Evolutionary conservation across 2,888 invertebrate genomes (phyloP).

Genomic region (Antheraea yamamai): DNA sequence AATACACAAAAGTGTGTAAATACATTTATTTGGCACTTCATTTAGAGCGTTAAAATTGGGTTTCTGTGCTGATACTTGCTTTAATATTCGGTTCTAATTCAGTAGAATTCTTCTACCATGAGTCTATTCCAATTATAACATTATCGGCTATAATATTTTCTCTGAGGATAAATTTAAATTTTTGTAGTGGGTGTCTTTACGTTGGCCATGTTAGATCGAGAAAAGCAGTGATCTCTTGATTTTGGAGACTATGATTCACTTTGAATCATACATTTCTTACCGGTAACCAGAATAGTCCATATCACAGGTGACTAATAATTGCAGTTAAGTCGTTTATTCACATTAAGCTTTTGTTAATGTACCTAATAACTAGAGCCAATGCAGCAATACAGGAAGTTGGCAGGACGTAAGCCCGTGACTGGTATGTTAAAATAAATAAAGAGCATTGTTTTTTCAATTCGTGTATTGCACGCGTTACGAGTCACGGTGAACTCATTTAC

Average conservation of each 20-base stretch:
- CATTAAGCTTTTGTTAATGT: constrained; percentile 12
- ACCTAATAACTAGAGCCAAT: constrained; percentile 42
- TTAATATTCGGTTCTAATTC: background rate
- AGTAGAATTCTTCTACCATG: background rate
- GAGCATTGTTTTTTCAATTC: constrained; percentile 34
- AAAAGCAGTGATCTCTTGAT: background rate
- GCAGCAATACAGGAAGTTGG: constrained; percentile 65
- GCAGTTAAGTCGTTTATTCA: background rate
- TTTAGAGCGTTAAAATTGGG: background rate
- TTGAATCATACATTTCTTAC: background rate
- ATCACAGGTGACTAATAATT: background rate
- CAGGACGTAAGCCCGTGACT: constrained; percentile 56
- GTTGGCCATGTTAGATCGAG: background rate
- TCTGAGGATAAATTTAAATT: no score
- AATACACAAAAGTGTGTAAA: background rate
- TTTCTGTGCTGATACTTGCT: background rate
- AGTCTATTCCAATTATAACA: no score
- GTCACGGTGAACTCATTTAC: constrained; percentile 33
- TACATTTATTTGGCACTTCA: background rate
- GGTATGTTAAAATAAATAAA: constrained; percentile 48
- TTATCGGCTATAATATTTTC: no score
- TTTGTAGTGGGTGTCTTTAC: no score
- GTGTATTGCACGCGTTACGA: background rate
- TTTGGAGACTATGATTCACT: constrained; percentile 3
- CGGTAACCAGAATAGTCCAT: background rate